Evolutionary conservation across 1,140 invertebrate genomes (phyloP).

Genomic region (Heterodera carotae): DNA sequence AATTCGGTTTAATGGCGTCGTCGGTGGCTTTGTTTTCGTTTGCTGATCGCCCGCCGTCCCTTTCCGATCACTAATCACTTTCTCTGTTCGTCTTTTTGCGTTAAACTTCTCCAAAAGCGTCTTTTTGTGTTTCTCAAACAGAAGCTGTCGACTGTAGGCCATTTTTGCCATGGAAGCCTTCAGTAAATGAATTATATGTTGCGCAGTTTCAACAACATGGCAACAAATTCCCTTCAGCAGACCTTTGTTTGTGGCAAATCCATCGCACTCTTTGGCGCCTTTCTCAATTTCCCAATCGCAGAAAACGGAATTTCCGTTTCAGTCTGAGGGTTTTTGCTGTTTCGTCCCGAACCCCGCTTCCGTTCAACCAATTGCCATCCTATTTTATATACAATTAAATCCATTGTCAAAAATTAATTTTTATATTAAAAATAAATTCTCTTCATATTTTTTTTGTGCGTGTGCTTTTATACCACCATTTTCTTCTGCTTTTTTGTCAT

Average conservation of each 20-base stretch:
- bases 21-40: conserved; percentile 15
- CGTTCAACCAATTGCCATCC: not conserved
- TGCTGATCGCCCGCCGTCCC: conserved; percentile 11
- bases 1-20: not conserved
- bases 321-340: not conserved
- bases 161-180: conserved; percentile 58
- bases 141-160: conserved; percentile 52
- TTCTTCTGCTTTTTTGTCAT: not conserved
- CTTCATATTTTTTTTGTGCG: too few relatives aligned
- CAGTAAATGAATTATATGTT: not conserved
- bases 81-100: conserved; percentile 29
- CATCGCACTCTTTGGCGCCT: conserved; percentile 39
- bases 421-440: not conserved
- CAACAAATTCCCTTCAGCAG: not conserved
- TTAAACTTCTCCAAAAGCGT: conserved; percentile 49
- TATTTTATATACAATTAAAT: too few relatives aligned
- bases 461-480: not conserved
- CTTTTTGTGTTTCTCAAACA: conserved; percentile 52
- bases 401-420: not conserved
- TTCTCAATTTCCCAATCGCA: conserved; percentile 25
- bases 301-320: not conserved
- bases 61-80: not conserved
- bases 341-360: not conserved
- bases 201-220: not conserved
- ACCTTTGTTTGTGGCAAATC: conserved; percentile 40